Conservation (phyloP, 1,140 invertebrate species). For the Hylaeus volcanicus region DNA sequence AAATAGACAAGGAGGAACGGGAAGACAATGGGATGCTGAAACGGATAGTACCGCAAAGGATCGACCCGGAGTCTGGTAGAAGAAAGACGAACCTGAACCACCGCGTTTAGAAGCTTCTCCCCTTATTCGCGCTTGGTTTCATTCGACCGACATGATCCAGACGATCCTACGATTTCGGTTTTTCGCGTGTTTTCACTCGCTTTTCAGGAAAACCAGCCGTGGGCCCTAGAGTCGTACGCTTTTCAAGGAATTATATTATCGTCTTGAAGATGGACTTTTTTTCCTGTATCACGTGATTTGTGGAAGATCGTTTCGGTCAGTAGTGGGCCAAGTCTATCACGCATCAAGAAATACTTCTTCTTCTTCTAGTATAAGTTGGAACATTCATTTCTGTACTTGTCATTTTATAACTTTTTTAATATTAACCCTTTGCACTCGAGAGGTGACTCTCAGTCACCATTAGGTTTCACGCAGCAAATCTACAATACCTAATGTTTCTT, state of each 20-base stretch:
- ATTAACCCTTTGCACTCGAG: no score
- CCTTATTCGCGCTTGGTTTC: conserved; percentile 68
- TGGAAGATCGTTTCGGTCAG: background rate
- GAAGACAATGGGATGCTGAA: conserved; percentile 73
- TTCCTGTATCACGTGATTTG: background rate
- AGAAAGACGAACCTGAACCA: conserved; percentile 54
- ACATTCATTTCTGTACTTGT: no score
- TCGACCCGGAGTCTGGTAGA: conserved; percentile 61
- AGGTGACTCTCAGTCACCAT: no score
- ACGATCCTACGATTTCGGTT: conserved; percentile 37
- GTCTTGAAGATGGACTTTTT: background rate
- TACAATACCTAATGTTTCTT: no score
- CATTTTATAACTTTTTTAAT: no score
- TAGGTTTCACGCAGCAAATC: no score
- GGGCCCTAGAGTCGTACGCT: background rate
- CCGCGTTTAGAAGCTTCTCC: conserved; percentile 20
- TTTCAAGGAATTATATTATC: conserved; percentile 2
- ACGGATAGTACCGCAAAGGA: conserved; percentile 69
- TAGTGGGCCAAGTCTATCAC: no score
- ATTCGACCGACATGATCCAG: conserved; percentile 44
- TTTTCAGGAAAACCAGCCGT: conserved; percentile 52
- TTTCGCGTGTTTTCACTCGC: conserved; percentile 59
- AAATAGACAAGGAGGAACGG: conserved; percentile 64
- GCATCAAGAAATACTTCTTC: no score
- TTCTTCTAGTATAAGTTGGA: no score